Evolutionary conservation across 2,113 vertebrate species (phyloP), one percentile per base, ranked within the genome.

Genomic region (Bucco capensis): DNA sequence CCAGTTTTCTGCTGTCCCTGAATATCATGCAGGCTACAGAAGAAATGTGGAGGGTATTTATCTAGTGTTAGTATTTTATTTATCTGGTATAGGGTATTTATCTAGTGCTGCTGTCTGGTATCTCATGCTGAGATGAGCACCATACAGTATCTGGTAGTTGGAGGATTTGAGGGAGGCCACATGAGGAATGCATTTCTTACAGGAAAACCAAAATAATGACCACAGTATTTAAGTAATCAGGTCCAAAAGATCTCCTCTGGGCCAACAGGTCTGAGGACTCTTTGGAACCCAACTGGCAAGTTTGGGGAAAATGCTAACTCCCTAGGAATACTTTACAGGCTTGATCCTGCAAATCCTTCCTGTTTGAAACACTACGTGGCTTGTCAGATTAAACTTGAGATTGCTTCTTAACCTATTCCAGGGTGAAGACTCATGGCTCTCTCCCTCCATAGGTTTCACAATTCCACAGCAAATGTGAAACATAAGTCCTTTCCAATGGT

Each of bases 401-500:
- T 89, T 90, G 86, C 78, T 88, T 84, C 84, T 92, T 80, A 93
- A 42, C 9, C 6, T 85, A 28, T 80, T 94, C 84, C 78, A 94
- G 86, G 67, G 86, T 95, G 87, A 92, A 85, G 89, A 83, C 25
- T 8, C 9, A 33, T 42, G 82, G 77, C 82, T 83, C 65, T 72
- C 83, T 62, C 47, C 46, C 72, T 83, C 85, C 33, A n/a, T 75
- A 70, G 44, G 91, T 82, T 80, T 91, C 76, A 77, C 50, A 88
- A 56, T 91, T 91, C 70, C 72, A 78, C 73, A 92, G 78, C 81
- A 96, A 92, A 88, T 87, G 65, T 44, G 42, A 83, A 91, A n/a
- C 73, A 83, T 87, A 90, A 93, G 89, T 82, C 44, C 47, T 87
- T 92, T 84, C 58, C 67, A 67, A n/a, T 93, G 90, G 80, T 89